Evolutionary conservation across 2,888 invertebrate species (phyloP), one percentile per base, ranked within the genome.

Genomic region (Junonia oenone): DNA sequence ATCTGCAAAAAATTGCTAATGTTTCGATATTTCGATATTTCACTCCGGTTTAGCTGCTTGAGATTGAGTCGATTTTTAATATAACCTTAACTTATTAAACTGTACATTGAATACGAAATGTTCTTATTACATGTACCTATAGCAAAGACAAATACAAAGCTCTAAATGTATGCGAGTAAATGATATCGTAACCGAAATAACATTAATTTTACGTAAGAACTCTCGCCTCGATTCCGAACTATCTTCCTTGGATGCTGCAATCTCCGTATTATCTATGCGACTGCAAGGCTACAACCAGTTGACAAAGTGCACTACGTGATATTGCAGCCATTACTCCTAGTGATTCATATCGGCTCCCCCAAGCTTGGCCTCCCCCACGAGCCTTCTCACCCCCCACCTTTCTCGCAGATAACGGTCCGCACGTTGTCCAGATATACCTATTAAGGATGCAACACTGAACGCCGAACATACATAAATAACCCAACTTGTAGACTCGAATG

Each of bases 231-330:
- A 64, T 57, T 60, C 72, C 72, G 72, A 68, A 70, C 73, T 73
- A 68, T 73, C 74, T 68, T 78, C 81, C 76, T 78, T 76, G 73
- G 69, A 69, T 71, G 70, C 68, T 73, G 71, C 83, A 80, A 85
- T 85, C 82, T 83, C 77, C 66, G 71, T 74, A 82, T 84, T 87
- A 87, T 88, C 87, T 87, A 84, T 85, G 86, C 84, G 72, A 81
- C 79, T 77, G 78, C 78, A 82, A 83, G 78, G 81, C 85, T 83
- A 83, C 86, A 87, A 83, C 76, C 84, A 81, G 87, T 86, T 90
- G 90, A 90, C 89, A 89, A 90, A 90, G 86, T 90, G 87, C 89
- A 86, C 81, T 90, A 89, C 90, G 90, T 89, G 89, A 87, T 89
- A 90, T 88, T 89, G 85, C 84, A 81, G 82, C 88, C 88, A 88